Evolutionary conservation across 2,888 invertebrate species (phyloP), one percentile per base, ranked within the genome.

Genomic region (Trachelus troglodyta): DNA sequence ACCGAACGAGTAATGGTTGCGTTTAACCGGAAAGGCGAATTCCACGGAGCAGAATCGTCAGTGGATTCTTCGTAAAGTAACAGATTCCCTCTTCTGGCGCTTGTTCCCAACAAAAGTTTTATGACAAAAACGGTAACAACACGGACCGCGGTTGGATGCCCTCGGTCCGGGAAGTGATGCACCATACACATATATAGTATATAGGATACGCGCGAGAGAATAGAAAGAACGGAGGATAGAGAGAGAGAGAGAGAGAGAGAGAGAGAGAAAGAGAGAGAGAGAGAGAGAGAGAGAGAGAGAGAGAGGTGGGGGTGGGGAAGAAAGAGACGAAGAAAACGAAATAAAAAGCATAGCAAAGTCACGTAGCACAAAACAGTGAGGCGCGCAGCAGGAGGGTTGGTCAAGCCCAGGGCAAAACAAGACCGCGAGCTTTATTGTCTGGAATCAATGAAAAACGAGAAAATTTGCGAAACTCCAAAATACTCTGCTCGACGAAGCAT

Each of bases 381-480:
- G 83, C 85, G 85, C 85, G 85, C 84, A 83, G 83, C 83, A 82
- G 86, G 56, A 9, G 23, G 56, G 23, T 83, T 83, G 87, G 89
- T 87, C 87, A 56, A 88, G 86, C 86, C 87, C 81, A 84, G 85
- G 86, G 87, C 87, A 88, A 89, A 89, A 87, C 89, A 87, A 88
- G 84, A 86, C 85, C 86, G 81, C 85, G 83, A 86, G 85, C 85
- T 89, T 89, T 89, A 89, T 89, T 89, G 87, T 86, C 87, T 87
- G 89, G 87, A 89, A 89, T 87, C 85, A 86, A 89, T 87, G 86
- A 89, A 89, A 88, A 88, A 88, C 86, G 86, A 85, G 85, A 83
- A 83, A 83, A 83, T 82, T 79, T 79, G 80, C 76, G 80, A 56
- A 56, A 56, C 56, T 56, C 56, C 9, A 23, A 15, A 56, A 23